Base-by-base conservation (phyloP, 2,113 vertebrate species). In the Clarias magur region DNA sequence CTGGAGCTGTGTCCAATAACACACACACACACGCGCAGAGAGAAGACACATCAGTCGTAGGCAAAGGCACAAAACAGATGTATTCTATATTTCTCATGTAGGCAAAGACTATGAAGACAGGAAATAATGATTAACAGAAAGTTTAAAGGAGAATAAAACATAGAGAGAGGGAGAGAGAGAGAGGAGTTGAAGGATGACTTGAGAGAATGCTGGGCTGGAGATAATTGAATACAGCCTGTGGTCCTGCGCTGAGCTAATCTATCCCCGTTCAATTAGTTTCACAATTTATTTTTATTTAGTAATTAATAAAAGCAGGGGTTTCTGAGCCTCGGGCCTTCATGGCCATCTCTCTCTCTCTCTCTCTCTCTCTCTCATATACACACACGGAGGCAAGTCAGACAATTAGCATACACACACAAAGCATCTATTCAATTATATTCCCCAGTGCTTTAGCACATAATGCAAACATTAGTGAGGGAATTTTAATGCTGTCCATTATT, bases 281-380 rank as follows among this genome's bases (percentile, higher is more conserved):
- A 95, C 94, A 93, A 94, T 95, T 96, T 92, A 93, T 96, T 95
- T 95, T 95, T 95, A 96, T 95, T 95, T 95, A 94, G 93, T 95
- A 95, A 95, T 96, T 94, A 95, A 95, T 95, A 92, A 93, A 93
- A 95, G 92, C 94, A 91, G 91, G 75, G 91, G 91, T 93, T 93
- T 93, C 91, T 92, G 91, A 91, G 94, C 95, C 91, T 88, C 82
- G 2, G 94, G 94, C 93, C 90, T 88, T 92, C 84, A 60, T 91
- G 80, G 79, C 70, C 88, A 87, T 48, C 48, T 8, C 7, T 48
- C 48, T 48, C 48, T 48, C 48, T 48, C 42, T 3, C 42, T 42
- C 42, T 42, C 42, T 42, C 42, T 4, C 42, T 42, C 42, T 42
- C 42, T 7, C 42, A 56, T 53, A 79, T 25, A 56, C 48, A 75